Base-by-base conservation (phyloP, 2,888 invertebrate genomes). In the Sabatieria punctata region DNA sequence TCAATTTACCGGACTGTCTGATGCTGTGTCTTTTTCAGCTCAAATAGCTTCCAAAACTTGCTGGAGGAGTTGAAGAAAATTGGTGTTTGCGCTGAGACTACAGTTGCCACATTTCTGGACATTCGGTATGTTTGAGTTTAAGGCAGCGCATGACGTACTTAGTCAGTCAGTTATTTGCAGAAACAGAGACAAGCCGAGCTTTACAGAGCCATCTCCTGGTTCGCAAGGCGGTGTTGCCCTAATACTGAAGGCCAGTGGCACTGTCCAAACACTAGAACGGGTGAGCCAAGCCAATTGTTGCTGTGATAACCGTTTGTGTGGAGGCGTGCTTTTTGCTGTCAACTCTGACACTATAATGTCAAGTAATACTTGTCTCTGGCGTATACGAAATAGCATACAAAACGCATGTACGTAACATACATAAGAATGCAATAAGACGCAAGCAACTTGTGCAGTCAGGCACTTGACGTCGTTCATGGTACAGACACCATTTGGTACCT, bases 211-310 rank as follows among this genome's bases (percentile, higher is more conserved):
- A 4, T n/a, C 44, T 6, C 36, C 47, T 4, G 41, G 35, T 6
- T 30, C 24, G n/a, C 48, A 48, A 39, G 48, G 22, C 11, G 27
- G 30, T n/a, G 37, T 38, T 19, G 21, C 37, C n/a, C 30, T 48
- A 4, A 39, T 45, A 11, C 41, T 48, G 11, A 48, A 48, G 24
- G 48, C 48, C 18, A 39, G 40, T 26, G 45, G 45, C 8, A 46
- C 48, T 22, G 23, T 48, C 18, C 39, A 48, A 22, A 48, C 44
- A 3, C 45, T 48, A 6, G 19, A 47, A n/a, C 47, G 47, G 24
- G 44, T 44, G 23, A 44, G 44, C 45, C 33, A 41, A 41, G 41
- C 22, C n/a, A n/a, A n/a, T n/a, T n/a, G n/a, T n/a, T n/a, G n/a
- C n/a, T n/a, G n/a, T n/a, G n/a, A n/a, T n/a, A n/a, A n/a, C n/a